phyloP scores from a whole-genome alignment of 1,140 invertebrate species.

The Acromyrmex echinatior region DNA sequence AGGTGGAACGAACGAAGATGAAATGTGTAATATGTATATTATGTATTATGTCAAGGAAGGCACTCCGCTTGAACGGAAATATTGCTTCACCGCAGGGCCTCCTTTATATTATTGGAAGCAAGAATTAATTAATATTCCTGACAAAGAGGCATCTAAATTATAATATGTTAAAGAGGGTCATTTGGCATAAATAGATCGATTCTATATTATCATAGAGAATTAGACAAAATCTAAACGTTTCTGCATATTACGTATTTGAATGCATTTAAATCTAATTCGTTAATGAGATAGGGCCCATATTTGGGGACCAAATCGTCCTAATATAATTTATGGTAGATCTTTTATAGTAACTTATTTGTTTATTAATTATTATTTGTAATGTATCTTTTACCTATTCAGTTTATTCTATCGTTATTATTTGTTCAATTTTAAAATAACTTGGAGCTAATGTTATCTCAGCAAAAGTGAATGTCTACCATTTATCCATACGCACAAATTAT shows the following conservation, averaged over 20 bases:
- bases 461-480: neutral
- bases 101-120: conserved; percentile 93
- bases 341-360: neutral
- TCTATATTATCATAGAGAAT: conserved; percentile 14
- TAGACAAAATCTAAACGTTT: conserved; percentile 19
- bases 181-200: conserved; percentile 6
- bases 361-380: neutral
- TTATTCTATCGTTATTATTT: neutral
- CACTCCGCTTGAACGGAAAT: conserved; percentile 93
- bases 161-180: conserved; percentile 55
- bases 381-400: neutral
- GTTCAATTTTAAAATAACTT: neutral
- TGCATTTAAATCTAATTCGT: conserved; percentile 9
- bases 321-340: neutral
- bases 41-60: conserved; percentile 98
- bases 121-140: conserved; percentile 93
- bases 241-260: conserved; percentile 12
- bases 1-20: conserved; percentile 96
- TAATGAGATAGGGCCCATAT: neutral
- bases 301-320: conserved; percentile 18
- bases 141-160: conserved; percentile 89
- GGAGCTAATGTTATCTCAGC: neutral
- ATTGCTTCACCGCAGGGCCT: conserved; percentile 94
- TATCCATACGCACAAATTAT: conserved; percentile 15
- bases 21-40: conserved; percentile 99